A percentile compares a stretch with the other conserved stretches of the same genome.
These are phyloP conservation scores for Anastrepha ludens DNA, from an alignment of 1,140 invertebrate species.

Conservation along the genomic window DNA sequence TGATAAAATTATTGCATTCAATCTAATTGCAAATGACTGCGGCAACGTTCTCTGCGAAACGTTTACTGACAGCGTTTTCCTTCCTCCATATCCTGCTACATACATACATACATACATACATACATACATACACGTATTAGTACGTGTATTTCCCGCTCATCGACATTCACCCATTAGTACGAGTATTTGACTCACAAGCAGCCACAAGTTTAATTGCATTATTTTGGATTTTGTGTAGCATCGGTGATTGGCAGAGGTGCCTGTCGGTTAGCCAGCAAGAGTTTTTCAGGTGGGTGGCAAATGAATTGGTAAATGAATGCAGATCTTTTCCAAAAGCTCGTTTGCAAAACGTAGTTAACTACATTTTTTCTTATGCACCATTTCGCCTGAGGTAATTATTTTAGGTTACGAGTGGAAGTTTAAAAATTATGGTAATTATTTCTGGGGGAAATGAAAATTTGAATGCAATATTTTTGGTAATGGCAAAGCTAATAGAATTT, in stretches of 20 bases:
- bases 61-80: not conserved
- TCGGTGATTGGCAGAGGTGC: not conserved
- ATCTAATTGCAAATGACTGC: conserved; percentile 48
- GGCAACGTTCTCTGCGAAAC: conserved; percentile 4
- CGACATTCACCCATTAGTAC: not conserved
- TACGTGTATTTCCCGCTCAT: not conserved
- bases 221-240: conserved; percentile 44
- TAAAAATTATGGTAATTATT: not conserved
- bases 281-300: not conserved
- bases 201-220: conserved; percentile 45
- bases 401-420: not conserved
- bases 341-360: conserved; percentile 16
- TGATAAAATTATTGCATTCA: conserved; percentile 37
- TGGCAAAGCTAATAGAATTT: not conserved
- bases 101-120: not conserved
- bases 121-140: not conserved
- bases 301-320: conserved; percentile 39
- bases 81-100: not conserved
- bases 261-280: not conserved
- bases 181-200: not conserved
- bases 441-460: not conserved
- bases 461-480: not conserved
- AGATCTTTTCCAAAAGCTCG: conserved; percentile 16
- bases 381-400: conserved; percentile 1
- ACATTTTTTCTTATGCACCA: not conserved